A percentile compares a stretch with the other conserved stretches of the same genome.
Conservation (phyloP, 2,888 invertebrate genomes). For the Linnaemya tessellans region DNA sequence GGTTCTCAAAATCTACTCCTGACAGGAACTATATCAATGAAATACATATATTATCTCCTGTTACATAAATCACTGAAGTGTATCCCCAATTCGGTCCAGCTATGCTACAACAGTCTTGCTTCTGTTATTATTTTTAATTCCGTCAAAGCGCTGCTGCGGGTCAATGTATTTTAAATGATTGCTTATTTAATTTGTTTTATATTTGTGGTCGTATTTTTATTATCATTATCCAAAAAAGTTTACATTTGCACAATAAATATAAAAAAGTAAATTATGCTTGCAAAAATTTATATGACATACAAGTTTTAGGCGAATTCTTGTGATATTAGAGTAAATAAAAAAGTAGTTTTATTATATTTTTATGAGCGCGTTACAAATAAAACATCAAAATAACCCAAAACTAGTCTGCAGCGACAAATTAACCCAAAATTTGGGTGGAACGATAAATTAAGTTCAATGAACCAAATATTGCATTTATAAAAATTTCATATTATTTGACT, state of each 20-base stretch:
- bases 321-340: slow-evolving; percentile 6
- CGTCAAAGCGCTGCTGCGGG: slow-evolving; percentile 40
- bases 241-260: slow-evolving; percentile 39
- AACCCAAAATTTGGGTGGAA: slow-evolving; percentile 30
- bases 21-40: neutral
- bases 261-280: slow-evolving; percentile 51
- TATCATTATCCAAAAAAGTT: slow-evolving; percentile 57
- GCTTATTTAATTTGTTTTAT: slow-evolving; percentile 56
- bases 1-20: too few species aligned
- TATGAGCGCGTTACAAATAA: slow-evolving; percentile 4
- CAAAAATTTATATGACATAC: slow-evolving; percentile 31
- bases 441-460: slow-evolving; percentile 30
- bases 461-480: slow-evolving; percentile 8
- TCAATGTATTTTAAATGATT: slow-evolving; percentile 69
- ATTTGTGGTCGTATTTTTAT: slow-evolving; percentile 32
- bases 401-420: slow-evolving; percentile 13
- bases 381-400: slow-evolving; percentile 23
- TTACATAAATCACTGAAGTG: neutral
- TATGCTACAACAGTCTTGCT: neutral
- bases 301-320: slow-evolving; percentile 25
- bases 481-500: slow-evolving; percentile 9
- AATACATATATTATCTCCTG: neutral
- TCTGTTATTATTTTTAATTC: slow-evolving; percentile 35
- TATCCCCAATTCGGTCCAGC: slow-evolving; percentile 13
- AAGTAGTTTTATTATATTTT: slow-evolving; percentile 1